These are phyloP conservation scores for Oceanites oceanicus DNA, from an alignment of 2,113 vertebrate species.

Conservation along the genomic window DNA sequence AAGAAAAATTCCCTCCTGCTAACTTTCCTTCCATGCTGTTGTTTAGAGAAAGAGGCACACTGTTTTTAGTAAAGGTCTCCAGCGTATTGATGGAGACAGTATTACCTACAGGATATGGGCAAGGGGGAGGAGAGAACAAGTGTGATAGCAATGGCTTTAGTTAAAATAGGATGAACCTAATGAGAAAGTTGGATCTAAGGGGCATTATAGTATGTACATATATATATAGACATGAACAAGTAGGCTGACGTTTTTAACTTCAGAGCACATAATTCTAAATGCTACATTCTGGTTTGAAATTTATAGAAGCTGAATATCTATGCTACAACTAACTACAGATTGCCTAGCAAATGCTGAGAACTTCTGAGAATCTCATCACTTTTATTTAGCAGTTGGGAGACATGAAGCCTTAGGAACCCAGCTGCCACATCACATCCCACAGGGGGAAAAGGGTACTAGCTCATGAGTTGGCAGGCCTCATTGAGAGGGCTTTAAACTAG, in stretches of 20 bases:
- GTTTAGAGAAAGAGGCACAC: constrained; percentile 11
- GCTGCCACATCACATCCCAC: rapidly evolving
- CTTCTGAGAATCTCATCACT: background rate
- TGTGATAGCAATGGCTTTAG: background rate
- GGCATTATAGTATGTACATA: background rate
- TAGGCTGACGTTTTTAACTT: background rate
- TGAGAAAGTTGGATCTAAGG: background rate
- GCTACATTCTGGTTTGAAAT: background rate
- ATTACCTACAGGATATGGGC: background rate
- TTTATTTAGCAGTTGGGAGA: background rate
- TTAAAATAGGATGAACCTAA: background rate
- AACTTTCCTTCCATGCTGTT: constrained; percentile 13
- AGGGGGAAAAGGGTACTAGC: no score
- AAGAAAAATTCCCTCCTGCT: background rate
- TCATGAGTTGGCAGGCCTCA: no score
- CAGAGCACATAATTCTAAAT: background rate
- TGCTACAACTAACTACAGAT: background rate
- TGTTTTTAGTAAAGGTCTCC: constrained; percentile 22
- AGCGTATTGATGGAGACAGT: background rate
- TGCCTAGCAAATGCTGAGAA: background rate
- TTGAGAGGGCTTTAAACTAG: no score
- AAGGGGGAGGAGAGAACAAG: background rate
- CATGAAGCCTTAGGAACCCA: background rate
- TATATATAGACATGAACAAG: background rate
- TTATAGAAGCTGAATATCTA: background rate